Evolutionary conservation across 2,797 vertebrate genomes (phyloP).

Genomic region (Dendrocincla fuliginosa): DNA sequence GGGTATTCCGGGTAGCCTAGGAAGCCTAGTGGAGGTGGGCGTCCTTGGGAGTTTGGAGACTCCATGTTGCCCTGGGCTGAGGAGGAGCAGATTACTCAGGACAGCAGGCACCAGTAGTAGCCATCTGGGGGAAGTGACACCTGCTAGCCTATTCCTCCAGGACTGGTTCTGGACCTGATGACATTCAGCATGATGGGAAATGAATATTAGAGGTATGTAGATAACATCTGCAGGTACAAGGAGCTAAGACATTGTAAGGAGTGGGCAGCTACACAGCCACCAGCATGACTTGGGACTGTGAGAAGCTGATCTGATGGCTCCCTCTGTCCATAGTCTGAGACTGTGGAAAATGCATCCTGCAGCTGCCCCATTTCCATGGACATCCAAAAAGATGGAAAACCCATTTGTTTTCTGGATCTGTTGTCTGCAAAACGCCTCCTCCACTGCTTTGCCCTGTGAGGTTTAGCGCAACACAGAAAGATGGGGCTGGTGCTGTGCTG

Average conservation of each 20-base stretch:
- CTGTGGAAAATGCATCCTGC: not conserved
- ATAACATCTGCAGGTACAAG: not conserved
- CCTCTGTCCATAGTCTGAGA: not conserved
- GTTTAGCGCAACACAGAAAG: not conserved
- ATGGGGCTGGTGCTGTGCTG: not conserved
- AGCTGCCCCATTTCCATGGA: not conserved
- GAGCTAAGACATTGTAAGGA: not conserved
- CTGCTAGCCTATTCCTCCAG: not conserved
- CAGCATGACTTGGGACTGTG: not conserved
- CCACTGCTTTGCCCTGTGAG: not conserved
- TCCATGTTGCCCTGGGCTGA: not conserved
- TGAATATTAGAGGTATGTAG: not conserved
- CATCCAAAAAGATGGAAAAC: not conserved
- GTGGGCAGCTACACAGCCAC: not conserved
- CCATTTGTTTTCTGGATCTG: accelerated
- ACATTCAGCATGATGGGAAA: not conserved
- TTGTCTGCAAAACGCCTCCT: not conserved
- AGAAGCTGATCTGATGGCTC: not conserved
- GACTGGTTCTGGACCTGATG: not conserved
- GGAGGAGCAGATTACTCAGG: not conserved
- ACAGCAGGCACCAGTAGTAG: accelerated
- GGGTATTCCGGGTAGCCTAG: not conserved
- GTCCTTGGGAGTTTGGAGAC: not conserved
- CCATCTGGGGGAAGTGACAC: not conserved
- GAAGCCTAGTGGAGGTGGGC: accelerated